Conservation (phyloP, 2,888 invertebrate genomes). For the Lasioglossum villosulum region DNA sequence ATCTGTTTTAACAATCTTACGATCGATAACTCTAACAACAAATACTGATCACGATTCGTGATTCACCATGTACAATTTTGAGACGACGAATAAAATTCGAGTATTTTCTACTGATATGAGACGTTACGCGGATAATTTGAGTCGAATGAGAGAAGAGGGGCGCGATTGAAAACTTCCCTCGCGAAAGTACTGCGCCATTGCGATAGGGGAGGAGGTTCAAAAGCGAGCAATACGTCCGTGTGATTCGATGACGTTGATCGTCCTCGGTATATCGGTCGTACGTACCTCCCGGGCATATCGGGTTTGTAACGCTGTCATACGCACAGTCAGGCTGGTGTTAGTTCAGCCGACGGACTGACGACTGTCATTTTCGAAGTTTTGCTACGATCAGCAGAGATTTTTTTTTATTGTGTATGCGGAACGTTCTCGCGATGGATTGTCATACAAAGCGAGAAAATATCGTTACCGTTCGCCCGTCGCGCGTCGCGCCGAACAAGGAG, state of each 20-base stretch:
- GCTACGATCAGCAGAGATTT: conserved; percentile 5
- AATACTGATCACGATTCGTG: too few species aligned
- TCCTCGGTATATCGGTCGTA: conserved; percentile 39
- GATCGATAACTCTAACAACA: too few species aligned
- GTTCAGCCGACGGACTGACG: conserved; percentile 13
- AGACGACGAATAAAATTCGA: background rate
- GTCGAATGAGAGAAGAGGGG: background rate
- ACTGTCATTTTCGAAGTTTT: conserved; percentile 43
- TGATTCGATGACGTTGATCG: conserved; percentile 51
- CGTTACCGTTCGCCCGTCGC: background rate
- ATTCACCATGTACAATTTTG: too few species aligned
- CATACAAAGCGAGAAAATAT: background rate
- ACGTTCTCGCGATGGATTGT: conserved; percentile 1
- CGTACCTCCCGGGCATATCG: conserved; percentile 38
- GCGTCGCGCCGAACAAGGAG: background rate
- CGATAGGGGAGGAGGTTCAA: conserved; percentile 1
- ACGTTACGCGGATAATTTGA: background rate
- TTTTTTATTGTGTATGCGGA: background rate
- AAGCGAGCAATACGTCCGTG: conserved; percentile 22
- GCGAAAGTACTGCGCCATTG: background rate
- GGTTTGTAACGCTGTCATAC: conserved; percentile 35
- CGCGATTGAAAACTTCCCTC: background rate
- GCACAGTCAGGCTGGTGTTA: conserved; percentile 22
- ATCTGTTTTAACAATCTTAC: too few species aligned
- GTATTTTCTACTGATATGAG: background rate